phyloP scores from a whole-genome alignment of 2,797 vertebrate genomes.

The Sebastes kiyomatsui region DNA sequence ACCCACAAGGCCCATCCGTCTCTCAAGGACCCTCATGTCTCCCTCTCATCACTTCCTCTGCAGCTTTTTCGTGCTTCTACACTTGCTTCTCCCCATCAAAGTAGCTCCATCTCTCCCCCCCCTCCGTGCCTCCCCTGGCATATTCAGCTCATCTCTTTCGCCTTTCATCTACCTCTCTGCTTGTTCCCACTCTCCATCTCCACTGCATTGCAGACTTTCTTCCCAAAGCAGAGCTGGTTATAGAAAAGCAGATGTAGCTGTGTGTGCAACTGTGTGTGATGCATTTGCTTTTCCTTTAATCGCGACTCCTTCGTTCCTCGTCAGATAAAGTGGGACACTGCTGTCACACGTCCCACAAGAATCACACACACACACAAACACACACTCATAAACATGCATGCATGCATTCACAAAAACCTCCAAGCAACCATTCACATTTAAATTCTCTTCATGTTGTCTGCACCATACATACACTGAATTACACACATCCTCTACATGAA shows the following conservation, averaged over 20 bases:
- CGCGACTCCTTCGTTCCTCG: conserved; percentile 31
- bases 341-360: conserved; percentile 33
- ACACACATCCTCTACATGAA: not conserved
- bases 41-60: conserved; percentile 18
- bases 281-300: conserved; percentile 46
- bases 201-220: conserved; percentile 73
- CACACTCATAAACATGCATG: not conserved
- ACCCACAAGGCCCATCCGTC: conserved; percentile 26
- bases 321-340: conserved; percentile 51
- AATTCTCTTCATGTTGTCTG: conserved; percentile 8
- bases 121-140: conserved; percentile 32
- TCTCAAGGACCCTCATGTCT: conserved; percentile 13
- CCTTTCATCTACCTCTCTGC: conserved; percentile 71
- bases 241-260: conserved; percentile 17
- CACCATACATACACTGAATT: not conserved
- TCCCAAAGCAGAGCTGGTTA: conserved; percentile 22
- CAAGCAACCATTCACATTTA: conserved; percentile 30
- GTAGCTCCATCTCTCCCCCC: conserved; percentile 21
- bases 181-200: conserved; percentile 47
- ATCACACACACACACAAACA: not conserved
- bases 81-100: conserved; percentile 38
- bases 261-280: conserved; percentile 26
- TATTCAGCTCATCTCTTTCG: conserved; percentile 51
- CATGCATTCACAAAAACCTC: conserved; percentile 7
- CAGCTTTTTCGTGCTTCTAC: conserved; percentile 8